Base-by-base conservation (phyloP, 2,888 invertebrate species). In the Calliscelio sp. region DNA sequence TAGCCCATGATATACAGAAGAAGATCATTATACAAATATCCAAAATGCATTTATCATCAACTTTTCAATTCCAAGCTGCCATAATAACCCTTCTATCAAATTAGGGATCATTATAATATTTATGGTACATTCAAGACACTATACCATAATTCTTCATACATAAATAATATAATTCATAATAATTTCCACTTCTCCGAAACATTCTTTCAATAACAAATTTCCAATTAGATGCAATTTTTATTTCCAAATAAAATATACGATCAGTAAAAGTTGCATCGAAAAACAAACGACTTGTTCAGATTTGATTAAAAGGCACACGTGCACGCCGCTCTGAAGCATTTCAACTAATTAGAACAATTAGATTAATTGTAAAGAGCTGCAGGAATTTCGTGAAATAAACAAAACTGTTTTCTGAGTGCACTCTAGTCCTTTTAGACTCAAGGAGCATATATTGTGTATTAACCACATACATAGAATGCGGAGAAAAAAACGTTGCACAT, bases 351-450 rank as follows among this genome's bases (percentile, higher is more conserved):
- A 49, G 46, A 57, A 78, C 78, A 83, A 83, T 73, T 57, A 68
- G 7, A 83, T 78, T 66, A 83, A 79, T 78, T 74, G 78, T 74
- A 79, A 83, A 74, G 20, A 65, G 65, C 38, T 16, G 65, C 32
- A 53, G 59, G 22, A 59, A 65, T 74, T 68, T 65, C 28, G 70
- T 79, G 61, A 71, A 85, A 77, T 80, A 74, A 75, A 75, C 78
- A 82, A 82, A 85, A 83, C 81, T 83, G 85, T 83, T 79, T 85
- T 78, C 85, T 78, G 83, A 85, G 85, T 85, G 85, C 85, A 81
- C 85, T 85, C 85, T 85, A 85, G 85, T 85, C 85, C 85, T 85
- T 80, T 85, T 83, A 85, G 81, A 83, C 83, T 85, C 83, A 85
- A 85, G 85, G 74, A 85, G 74, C 85, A 85, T 85, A 81, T 83